Evolutionary conservation across 2,888 invertebrate genomes (phyloP), one percentile per base, ranked within the genome.

Genomic region (Furcula furcula): DNA sequence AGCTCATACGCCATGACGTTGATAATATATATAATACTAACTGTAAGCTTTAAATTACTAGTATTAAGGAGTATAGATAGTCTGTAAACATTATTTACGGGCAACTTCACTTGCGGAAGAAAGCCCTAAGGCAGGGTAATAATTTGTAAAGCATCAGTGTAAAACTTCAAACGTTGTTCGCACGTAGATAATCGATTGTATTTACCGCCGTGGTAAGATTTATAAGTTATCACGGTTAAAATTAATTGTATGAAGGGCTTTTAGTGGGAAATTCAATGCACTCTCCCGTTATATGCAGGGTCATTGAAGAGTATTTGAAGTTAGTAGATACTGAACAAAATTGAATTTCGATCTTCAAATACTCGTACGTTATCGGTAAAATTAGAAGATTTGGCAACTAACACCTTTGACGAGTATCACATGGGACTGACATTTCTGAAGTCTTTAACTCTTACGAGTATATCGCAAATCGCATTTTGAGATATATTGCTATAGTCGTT

Each of bases 101-200:
- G 4, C 12, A 12, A 23, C 12, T 12, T 12, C 11, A 7, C 23
- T 23, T 23, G 23, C 23, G 23, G 14, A 26, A 26, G n/a, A 14
- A 14, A 9, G 14, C 14, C 63, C 51, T 42, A 7, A 21, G 52
- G 65, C 54, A 15, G 47, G 38, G 40, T 32, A 44, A 55, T 55
- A 52, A 54, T 51, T 62, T 39, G 35, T 50, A 42, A 42, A 36
- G 44, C 49, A 60, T 58, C 46, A 48, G 29, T 40, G 30, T 28
- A 28, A 14, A 28, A 28, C 18, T 18, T 18, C 18, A 28, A 14
- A 9, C 27, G 15, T 5, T 27, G 27, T 15, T 27, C 15, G 10
- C 15, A 7, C 15, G 15, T 7, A 10, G 15, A 27, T 27, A 27
- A 27, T 27, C 27, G 15, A 15, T 26, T n/a, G 14, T 3, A 11